These are phyloP conservation scores for Thaumatotibia leucotreta DNA, from an alignment of 1,140 invertebrate species.

Conservation along the genomic window DNA sequence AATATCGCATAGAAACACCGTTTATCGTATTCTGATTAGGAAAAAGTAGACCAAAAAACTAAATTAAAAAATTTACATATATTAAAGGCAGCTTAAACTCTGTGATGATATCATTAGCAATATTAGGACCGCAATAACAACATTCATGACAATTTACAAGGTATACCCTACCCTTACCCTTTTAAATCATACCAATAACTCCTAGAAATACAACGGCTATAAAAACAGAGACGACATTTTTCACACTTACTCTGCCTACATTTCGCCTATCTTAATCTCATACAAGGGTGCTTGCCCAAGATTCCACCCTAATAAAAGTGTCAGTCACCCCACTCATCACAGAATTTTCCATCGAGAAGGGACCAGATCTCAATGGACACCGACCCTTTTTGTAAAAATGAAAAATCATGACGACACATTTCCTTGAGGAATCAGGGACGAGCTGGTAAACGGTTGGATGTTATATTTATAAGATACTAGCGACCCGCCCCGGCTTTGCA, in stretches of 20 bases:
- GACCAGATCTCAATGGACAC: slow-evolving; percentile 7
- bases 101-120: no score
- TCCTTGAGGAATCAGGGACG: neutral
- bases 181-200: no score
- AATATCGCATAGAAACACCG: no score
- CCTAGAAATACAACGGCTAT: no score
- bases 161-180: no score
- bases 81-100: no score
- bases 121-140: no score
- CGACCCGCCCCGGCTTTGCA: no score
- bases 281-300: neutral
- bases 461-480: neutral
- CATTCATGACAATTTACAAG: no score
- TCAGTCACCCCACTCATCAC: slow-evolving; percentile 1
- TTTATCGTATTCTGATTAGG: no score
- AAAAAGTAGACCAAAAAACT: no score
- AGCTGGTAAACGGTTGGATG: neutral
- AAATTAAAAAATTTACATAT: no score
- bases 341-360: neutral
- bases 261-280: slow-evolving; percentile 2
- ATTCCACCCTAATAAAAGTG: slow-evolving; percentile 1
- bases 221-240: neutral
- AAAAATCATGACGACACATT: slow-evolving; percentile 8
- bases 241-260: neutral
- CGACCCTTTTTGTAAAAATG: slow-evolving; percentile 13